Conservation (phyloP, 2,797 vertebrate species). For the Dendrocincla tyrannina region DNA sequence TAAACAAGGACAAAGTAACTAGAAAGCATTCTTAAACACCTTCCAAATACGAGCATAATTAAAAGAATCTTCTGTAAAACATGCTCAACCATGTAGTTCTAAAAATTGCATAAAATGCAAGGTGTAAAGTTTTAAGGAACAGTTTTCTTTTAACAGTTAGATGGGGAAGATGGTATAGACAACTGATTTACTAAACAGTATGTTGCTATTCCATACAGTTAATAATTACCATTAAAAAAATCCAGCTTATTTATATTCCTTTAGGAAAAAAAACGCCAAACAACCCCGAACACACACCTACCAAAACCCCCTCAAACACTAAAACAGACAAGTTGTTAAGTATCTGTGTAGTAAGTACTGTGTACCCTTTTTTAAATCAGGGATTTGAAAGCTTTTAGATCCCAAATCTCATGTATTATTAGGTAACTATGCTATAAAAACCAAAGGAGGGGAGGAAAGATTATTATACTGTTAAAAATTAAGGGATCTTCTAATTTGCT, state of each 20-base stretch:
- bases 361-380: background rate
- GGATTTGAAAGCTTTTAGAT: background rate
- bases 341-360: background rate
- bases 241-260: background rate
- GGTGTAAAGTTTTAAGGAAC: background rate
- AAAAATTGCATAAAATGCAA: background rate
- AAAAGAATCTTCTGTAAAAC: background rate
- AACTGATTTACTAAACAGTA: background rate
- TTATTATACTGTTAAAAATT: background rate
- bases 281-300: background rate
- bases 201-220: background rate
- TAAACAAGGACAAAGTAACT: background rate
- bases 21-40: background rate
- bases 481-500: background rate
- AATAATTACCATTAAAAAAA: background rate
- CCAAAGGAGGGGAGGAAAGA: background rate
- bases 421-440: background rate
- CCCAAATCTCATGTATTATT: background rate
- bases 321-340: background rate
- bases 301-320: rapidly evolving
- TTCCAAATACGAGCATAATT: background rate
- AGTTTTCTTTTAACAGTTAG: background rate
- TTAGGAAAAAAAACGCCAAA: background rate
- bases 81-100: background rate
- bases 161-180: background rate